Evolutionary conservation across 2,888 invertebrate species (phyloP).

Genomic region (Selenia dentaria): DNA sequence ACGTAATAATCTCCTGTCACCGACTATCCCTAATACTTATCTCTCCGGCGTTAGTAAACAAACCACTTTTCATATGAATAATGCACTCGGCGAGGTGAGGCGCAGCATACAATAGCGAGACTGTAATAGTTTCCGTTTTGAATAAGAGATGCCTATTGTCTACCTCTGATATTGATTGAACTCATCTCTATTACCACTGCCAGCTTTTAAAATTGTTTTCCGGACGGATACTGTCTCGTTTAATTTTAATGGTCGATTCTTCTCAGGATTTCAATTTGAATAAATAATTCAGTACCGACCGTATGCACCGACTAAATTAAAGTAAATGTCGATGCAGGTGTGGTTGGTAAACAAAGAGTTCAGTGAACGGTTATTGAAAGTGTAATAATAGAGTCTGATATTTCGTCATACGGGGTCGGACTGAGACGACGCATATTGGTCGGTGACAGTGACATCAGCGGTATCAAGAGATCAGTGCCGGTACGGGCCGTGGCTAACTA

Average conservation of each 20-base stretch:
- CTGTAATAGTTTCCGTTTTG: slow-evolving; percentile 83
- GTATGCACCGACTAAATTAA: slow-evolving; percentile 17
- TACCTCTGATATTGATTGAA: slow-evolving; percentile 77
- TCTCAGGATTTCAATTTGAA: slow-evolving; percentile 34
- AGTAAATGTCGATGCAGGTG: slow-evolving; percentile 30
- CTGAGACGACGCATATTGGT: slow-evolving; percentile 56
- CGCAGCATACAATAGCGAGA: slow-evolving; percentile 74
- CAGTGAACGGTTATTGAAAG: slow-evolving; percentile 65
- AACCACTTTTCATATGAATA: slow-evolving; percentile 80
- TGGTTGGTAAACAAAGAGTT: slow-evolving; percentile 47
- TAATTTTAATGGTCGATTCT: slow-evolving; percentile 45
- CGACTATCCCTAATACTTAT: slow-evolving; percentile 53
- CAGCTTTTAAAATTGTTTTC: slow-evolving; percentile 59
- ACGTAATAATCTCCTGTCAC: slow-evolving; percentile 58
- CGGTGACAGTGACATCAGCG: slow-evolving; percentile 63
- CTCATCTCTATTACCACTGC: slow-evolving; percentile 61
- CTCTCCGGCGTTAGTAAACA: slow-evolving; percentile 71
- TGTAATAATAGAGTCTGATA: slow-evolving; percentile 62
- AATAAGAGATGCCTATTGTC: slow-evolving; percentile 80
- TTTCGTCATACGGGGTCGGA: slow-evolving; percentile 56
- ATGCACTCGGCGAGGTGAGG: slow-evolving; percentile 75
- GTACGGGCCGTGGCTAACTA: slow-evolving; percentile 44
- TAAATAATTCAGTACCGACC: slow-evolving; percentile 27
- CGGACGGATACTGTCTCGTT: slow-evolving; percentile 45
- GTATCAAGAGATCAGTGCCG: slow-evolving; percentile 61